These are phyloP conservation scores for Lymantria monacha DNA, from an alignment of 2,888 invertebrate species.

Conservation along the genomic window DNA sequence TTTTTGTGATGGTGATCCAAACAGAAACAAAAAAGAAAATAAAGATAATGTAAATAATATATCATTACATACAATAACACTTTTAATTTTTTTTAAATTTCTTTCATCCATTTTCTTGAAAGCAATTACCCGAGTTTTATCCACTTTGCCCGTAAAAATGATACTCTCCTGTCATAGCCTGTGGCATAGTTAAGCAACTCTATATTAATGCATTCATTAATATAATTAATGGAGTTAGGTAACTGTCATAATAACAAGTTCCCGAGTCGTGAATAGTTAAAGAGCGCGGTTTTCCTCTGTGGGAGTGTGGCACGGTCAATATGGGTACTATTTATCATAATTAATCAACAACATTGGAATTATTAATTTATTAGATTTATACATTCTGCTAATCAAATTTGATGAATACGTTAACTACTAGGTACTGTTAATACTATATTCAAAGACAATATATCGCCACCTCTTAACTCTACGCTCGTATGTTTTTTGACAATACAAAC, in stretches of 20 bases:
- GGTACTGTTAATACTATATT: too few species aligned
- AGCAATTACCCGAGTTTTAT: not conserved
- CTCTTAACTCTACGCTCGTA: too few species aligned
- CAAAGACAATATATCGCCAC: too few species aligned
- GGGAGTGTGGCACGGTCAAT: slow-evolving; percentile 26
- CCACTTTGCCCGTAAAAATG: slow-evolving; percentile 24
- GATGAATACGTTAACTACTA: too few species aligned
- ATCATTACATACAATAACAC: not conserved
- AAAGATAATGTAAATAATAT: too few species aligned
- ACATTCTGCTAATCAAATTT: too few species aligned
- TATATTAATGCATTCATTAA: slow-evolving; percentile 71
- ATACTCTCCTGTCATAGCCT: slow-evolving; percentile 23
- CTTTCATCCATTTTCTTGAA: not conserved
- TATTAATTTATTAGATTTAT: slow-evolving; percentile 4
- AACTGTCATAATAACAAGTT: slow-evolving; percentile 57
- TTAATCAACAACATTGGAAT: slow-evolving; percentile 10
- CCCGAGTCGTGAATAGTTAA: slow-evolving; percentile 43
- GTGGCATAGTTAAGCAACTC: slow-evolving; percentile 60
- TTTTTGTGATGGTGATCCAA: too few species aligned
- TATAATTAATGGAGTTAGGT: slow-evolving; percentile 70
- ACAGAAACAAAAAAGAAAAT: too few species aligned
- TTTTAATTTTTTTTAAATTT: not conserved
- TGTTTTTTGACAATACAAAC: too few species aligned
- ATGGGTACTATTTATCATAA: slow-evolving; percentile 18
- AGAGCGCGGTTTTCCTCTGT: slow-evolving; percentile 40